Evolutionary conservation across 2,113 vertebrate species (phyloP).

Genomic region (Brachyistius frenatus): DNA sequence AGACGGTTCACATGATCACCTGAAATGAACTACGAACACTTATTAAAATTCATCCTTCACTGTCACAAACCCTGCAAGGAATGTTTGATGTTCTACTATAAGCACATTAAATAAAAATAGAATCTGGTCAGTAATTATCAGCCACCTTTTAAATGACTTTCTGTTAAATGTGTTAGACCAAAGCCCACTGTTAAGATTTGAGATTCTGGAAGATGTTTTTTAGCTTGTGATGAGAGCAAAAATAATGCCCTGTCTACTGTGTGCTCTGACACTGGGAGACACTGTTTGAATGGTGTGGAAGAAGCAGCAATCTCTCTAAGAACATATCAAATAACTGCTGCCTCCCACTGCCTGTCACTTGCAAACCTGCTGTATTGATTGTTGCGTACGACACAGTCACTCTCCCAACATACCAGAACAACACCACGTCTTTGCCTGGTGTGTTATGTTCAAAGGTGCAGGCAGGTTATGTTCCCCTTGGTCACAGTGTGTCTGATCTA

Average conservation of each 20-base stretch:
- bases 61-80: neutral
- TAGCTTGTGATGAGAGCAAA: too few relatives aligned
- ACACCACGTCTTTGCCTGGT: neutral
- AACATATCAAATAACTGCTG: constrained; percentile 4
- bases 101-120: neutral
- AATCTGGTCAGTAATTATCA: neutral
- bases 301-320: neutral
- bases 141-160: neutral
- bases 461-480: neutral
- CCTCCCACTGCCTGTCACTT: constrained; percentile 22
- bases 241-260: too few relatives aligned
- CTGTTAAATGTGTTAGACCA: too few relatives aligned
- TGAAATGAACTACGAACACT: neutral
- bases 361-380: constrained; percentile 24
- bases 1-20: neutral
- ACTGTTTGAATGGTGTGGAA: neutral
- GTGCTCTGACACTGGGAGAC: too few relatives aligned
- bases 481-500: neutral
- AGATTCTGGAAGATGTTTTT: neutral
- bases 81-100: neutral
- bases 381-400: constrained; percentile 3
- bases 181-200: neutral
- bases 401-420: constrained; percentile 6
- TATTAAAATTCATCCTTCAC: neutral
- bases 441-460: constrained; percentile 2